Base-by-base conservation (phyloP, 1,140 invertebrate species). In the Acarapis woodi region DNA sequence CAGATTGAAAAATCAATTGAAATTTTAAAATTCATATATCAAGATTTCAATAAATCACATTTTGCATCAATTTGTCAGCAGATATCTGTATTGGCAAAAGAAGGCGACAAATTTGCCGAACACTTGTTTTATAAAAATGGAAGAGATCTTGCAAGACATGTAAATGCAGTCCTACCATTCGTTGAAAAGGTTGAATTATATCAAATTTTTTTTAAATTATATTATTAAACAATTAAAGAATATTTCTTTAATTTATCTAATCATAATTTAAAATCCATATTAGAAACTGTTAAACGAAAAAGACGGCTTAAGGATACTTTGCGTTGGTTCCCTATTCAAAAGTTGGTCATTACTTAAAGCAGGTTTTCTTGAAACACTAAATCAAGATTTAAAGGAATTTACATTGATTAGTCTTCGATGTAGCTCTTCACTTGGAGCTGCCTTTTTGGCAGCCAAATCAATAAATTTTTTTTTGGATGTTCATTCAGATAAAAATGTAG, bases 291-390 rank as follows among this genome's bases (percentile, higher is more conserved):
- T 34, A 8, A 34, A 34, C 3, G 18, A 32, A 3, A n/a, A 51
- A 2, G 67, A 66, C 4, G 69, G 79, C 5, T 49, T 88, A 1
- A 70, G 71, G 23, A 63, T 94, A 0, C 68, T 90, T 0, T 87
- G 82, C 51, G 77, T 93, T 1, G 88, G 88, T 1, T 90, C 83
- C 0, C 82, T 96, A 0, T 96, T 82, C 73, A 71, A 78, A 45
- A 88, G 80, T 44, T 96, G 83, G 83, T 49, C 66, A 2, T 60
- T 73, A 2, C 49, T 94, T 34, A 61, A 73, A 49, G 52, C 64
- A 9, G 75, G 76, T 54, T n/a, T n/a, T n/a, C n/a, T n/a, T n/a
- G n/a, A n/a, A n/a, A n/a, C n/a, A n/a, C n/a, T n/a, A n/a, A n/a
- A n/a, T n/a, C n/a, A n/a, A n/a, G n/a, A n/a, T n/a, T n/a, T n/a